Evolutionary conservation across 2,888 invertebrate species (phyloP).

Genomic region (Cybosia mesomella): DNA sequence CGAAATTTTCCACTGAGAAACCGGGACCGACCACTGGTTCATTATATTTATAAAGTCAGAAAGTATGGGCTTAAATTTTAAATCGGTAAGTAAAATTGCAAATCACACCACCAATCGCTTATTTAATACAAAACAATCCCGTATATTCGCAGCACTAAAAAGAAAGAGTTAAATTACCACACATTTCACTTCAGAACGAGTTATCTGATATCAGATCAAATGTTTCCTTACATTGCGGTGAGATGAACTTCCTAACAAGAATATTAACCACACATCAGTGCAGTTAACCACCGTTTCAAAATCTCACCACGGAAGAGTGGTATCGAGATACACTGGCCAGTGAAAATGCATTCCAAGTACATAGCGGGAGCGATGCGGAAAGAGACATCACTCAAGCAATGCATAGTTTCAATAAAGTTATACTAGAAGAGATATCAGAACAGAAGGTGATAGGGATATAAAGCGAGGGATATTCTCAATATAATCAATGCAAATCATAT

Average conservation of each 20-base stretch:
- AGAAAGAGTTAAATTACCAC: constrained; percentile 1
- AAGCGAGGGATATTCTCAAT: no score
- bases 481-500: background rate
- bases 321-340: constrained; percentile 72
- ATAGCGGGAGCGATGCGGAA: constrained; percentile 60
- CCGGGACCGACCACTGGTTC: no score
- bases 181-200: constrained; percentile 12
- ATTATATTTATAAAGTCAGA: no score
- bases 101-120: background rate
- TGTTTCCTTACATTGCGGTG: constrained; percentile 31
- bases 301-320: constrained; percentile 77
- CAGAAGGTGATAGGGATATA: no score
- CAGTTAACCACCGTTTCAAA: constrained; percentile 51
- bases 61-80: no score
- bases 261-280: constrained; percentile 44
- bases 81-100: background rate
- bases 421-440: constrained; percentile 28
- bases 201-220: constrained; percentile 25
- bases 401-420: constrained; percentile 3
- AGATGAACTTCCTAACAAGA: constrained; percentile 39
- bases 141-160: background rate
- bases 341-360: constrained; percentile 77
- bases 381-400: constrained; percentile 57
- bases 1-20: no score
- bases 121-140: background rate